Evolutionary conservation across 2,797 vertebrate species (phyloP).

Genomic region (Streptopelia turtur): DNA sequence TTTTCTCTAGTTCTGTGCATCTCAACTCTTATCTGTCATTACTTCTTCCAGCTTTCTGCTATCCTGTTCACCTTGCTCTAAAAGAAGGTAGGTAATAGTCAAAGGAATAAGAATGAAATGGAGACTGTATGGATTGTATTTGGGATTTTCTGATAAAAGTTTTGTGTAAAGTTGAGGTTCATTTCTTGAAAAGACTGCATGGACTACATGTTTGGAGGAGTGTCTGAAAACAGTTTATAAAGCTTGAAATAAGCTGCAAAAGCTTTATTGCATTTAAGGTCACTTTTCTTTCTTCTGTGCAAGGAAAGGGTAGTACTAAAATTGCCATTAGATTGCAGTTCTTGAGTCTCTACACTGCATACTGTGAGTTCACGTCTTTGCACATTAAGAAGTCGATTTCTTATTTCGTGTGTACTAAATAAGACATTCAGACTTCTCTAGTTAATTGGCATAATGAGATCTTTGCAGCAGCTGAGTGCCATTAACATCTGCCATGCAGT

Average conservation of each 20-base stretch:
- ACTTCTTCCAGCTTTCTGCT: slow-evolving; percentile 57
- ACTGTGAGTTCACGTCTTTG: neutral
- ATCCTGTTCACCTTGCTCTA: slow-evolving; percentile 49
- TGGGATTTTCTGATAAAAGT: neutral
- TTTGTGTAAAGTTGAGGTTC: neutral
- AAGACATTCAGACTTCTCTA: neutral
- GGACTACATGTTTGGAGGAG: neutral
- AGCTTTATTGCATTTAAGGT: neutral
- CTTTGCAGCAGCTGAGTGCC: neutral
- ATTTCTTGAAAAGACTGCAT: neutral
- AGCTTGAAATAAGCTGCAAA: neutral
- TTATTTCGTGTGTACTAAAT: neutral
- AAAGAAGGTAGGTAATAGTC: slow-evolving; percentile 61
- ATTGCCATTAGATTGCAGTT: neutral
- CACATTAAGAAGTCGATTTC: neutral
- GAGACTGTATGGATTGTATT: neutral
- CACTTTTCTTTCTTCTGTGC: neutral
- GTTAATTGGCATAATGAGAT: neutral
- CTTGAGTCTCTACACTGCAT: neutral
- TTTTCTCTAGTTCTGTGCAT: slow-evolving; percentile 15
- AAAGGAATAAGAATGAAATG: neutral
- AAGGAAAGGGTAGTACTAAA: neutral
- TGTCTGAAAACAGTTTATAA: neutral
- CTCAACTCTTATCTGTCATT: slow-evolving; percentile 46
- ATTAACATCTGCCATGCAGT: neutral